Evolutionary conservation across 2,888 invertebrate species (phyloP), one percentile per base, ranked within the genome.

Genomic region (Leptopterna dolabrata): DNA sequence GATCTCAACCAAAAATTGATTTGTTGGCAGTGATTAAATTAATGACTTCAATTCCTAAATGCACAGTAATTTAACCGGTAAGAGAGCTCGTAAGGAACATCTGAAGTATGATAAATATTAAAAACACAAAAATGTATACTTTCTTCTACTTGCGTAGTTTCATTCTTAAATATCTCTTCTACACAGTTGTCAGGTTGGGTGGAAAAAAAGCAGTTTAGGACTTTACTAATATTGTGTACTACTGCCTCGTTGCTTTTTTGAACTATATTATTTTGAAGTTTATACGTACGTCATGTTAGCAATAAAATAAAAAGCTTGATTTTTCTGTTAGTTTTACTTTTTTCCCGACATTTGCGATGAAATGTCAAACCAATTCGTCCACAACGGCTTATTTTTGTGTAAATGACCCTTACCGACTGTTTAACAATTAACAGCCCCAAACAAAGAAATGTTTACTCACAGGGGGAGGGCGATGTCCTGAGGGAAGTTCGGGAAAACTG

Each of bases 261-360:
- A n/a, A 80, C 13, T 81, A 55, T 13, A 55, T 36, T 63, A n/a
- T 29, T 45, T 81, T 27, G 47, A 81, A 70, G 63, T 83, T 36
- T 71, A 70, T 83, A 63, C 41, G 24, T 70, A 71, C 16, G 70
- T 83, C 41, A 71, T 83, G 83, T 83, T 83, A 83, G 83, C 83
- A 83, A 83, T 83, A 55, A 82, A 78, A 73, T 73, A 36, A 73
- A 76, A 83, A 43, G 70, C 71, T 83, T 83, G 83, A 83, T 83
- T 83, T 83, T 83, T 83, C 63, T 70, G 41, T 63, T 63, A 7
- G 63, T 24, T 6, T 63, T n/a, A 6, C n/a, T n/a, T 51, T n/a
- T 19, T 51, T n/a, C 36, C 36, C 4, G 36, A 4, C 36, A 36
- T 4, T 36, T 36, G 4, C 36, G 36, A 36, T n/a, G n/a, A n/a